Evolutionary conservation across 2,888 invertebrate species (phyloP).

Genomic region (Xestia rhomboidea): DNA sequence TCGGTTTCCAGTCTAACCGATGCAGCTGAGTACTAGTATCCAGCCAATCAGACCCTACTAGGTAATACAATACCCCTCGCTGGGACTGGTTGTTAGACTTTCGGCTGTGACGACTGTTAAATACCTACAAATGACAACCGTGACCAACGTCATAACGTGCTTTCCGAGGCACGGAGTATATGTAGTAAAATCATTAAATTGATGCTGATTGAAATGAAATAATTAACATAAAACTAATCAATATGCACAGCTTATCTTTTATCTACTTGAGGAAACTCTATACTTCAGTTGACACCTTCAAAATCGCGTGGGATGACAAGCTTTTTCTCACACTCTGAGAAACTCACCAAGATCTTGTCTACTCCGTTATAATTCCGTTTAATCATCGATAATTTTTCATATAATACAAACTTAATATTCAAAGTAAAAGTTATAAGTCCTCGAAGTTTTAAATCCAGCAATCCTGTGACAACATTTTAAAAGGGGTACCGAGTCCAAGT

Average conservation of each 20-base stretch:
- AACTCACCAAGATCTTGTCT: slow-evolving; percentile 11
- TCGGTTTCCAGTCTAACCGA: neutral
- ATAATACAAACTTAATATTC: slow-evolving; percentile 55
- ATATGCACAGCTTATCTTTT: slow-evolving; percentile 37
- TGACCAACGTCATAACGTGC: neutral
- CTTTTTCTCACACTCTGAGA: slow-evolving; percentile 27
- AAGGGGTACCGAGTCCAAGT: slow-evolving; percentile 82
- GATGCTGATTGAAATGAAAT: slow-evolving; percentile 42
- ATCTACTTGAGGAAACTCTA: slow-evolving; percentile 41
- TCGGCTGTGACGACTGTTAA: neutral
- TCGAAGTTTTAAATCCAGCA: slow-evolving; percentile 69
- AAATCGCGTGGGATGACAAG: slow-evolving; percentile 30
- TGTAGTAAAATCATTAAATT: slow-evolving; percentile 15
- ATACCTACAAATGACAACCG: neutral
- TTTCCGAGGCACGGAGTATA: neutral
- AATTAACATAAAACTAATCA: slow-evolving; percentile 27
- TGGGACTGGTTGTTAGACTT: neutral
- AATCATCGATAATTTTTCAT: slow-evolving; percentile 39
- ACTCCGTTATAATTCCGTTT: slow-evolving; percentile 24
- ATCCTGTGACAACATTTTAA: slow-evolving; percentile 82
- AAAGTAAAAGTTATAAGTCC: slow-evolving; percentile 67
- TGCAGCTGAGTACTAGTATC: neutral
- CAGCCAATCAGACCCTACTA: neutral
- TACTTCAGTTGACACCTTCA: slow-evolving; percentile 18
- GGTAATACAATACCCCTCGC: neutral